Base-by-base conservation (phyloP, 2,113 vertebrate species). In the Butorides virescens region DNA sequence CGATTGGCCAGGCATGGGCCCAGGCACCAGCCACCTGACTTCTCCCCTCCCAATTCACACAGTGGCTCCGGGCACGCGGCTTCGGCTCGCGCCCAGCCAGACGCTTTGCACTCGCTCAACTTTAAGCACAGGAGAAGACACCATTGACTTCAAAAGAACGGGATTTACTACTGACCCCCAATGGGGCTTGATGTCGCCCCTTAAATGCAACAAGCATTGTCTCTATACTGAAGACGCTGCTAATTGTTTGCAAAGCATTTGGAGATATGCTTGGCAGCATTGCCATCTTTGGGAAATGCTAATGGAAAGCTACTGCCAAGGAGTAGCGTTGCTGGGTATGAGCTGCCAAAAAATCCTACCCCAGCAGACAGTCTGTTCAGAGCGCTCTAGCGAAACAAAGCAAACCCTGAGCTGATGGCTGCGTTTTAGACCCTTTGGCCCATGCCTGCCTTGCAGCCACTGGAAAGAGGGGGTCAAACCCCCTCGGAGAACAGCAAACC, bases 201-300 rank as follows among this genome's bases (percentile, higher is more conserved):
- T 71, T 4, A 20, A 47, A 53, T 0, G 19, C 65, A 53, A 11
- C 7, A 1, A 34, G 42, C 19, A 0, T 5, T 36, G 63, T 37
- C 44, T 49, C 39, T 37, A 3, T 37, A 4, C 53, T 44, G 82
- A 30, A 71, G 75, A 13, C 5, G 1, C 68, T 29, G 50, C 34
- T 62, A 8, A 42, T 27, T 36, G 90, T 30, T 32, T 53, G 76
- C 68, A 87, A 9, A 65, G 75, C 55, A 2, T 7, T 7, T 49
- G 75, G 68, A 77, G 68, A 67, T 34, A 15, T 0, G 47, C 61
- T 81, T 81, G 91, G 93, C 92, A 92, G 83, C 77, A 93, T 76
- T 95, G 92, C 93, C 90, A 91, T 96, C 95, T 97, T 95, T 94
- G 95, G 95, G 90, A 95, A 95, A 92, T 36, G 61, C 86, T 15